These are phyloP conservation scores for Mimas tiliae DNA, from an alignment of 2,888 invertebrate genomes.

Conservation along the genomic window DNA sequence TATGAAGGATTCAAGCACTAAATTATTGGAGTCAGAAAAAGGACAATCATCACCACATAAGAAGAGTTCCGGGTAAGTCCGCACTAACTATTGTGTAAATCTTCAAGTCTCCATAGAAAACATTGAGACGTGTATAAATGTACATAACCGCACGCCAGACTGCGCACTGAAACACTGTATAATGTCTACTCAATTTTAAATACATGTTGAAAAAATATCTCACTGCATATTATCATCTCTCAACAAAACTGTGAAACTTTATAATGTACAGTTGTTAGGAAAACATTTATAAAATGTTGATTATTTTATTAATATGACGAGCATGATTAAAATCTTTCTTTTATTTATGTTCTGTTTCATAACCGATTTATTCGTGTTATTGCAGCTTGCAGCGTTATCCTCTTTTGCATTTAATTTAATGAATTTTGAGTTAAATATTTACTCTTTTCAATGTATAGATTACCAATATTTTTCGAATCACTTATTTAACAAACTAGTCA, in stretches of 20 bases:
- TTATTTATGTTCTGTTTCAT: no score
- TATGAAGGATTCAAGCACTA: slow-evolving; percentile 78
- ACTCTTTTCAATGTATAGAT: no score
- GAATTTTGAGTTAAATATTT: no score
- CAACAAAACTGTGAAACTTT: slow-evolving; percentile 18
- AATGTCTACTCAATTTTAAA: neutral
- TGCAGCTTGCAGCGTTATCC: no score
- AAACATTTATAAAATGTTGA: slow-evolving; percentile 18
- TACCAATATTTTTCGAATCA: no score
- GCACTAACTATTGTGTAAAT: slow-evolving; percentile 27
- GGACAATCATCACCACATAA: slow-evolving; percentile 75
- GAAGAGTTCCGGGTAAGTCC: slow-evolving; percentile 76
- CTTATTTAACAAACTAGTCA: no score
- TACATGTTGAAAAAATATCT: neutral
- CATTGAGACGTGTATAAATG: slow-evolving; percentile 35
- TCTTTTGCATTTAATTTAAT: no score
- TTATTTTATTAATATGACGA: neutral
- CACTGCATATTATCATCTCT: slow-evolving; percentile 33
- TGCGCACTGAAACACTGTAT: slow-evolving; percentile 25
- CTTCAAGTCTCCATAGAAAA: slow-evolving; percentile 7
- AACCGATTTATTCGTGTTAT: no score
- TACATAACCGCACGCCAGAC: slow-evolving; percentile 26
- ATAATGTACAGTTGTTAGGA: slow-evolving; percentile 31
- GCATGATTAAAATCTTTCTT: neutral
- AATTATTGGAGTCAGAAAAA: slow-evolving; percentile 77